phyloP scores from a whole-genome alignment of 2,797 vertebrate genomes.

The Eulemur coronatus region DNA sequence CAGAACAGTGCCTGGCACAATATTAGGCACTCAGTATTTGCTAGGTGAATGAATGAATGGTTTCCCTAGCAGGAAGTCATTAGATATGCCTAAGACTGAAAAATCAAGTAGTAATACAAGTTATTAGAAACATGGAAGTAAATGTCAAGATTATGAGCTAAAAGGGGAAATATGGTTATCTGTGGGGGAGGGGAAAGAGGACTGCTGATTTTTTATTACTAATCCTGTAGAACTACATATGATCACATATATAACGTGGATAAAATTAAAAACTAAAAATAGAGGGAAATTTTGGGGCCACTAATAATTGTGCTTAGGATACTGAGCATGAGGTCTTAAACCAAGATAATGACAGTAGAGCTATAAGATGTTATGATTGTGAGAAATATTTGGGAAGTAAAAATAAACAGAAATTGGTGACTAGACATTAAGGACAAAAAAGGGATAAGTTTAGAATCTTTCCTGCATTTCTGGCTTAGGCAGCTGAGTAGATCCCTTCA shows the following conservation, averaged over 20 bases:
- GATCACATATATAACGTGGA: background rate
- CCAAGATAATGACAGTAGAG: background rate
- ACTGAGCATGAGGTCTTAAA: background rate
- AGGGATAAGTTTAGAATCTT: background rate
- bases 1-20: background rate
- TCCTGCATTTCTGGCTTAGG: background rate
- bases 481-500: background rate
- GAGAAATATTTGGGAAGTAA: background rate
- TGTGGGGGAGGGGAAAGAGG: background rate
- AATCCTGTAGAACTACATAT: background rate
- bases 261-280: background rate
- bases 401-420: slow-evolving; percentile 12
- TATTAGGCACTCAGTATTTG: background rate
- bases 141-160: background rate
- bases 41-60: slow-evolving; percentile 2
- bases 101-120: background rate
- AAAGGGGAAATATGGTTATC: background rate
- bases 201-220: background rate
- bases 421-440: background rate
- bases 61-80: background rate
- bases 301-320: background rate
- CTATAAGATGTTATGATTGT: background rate
- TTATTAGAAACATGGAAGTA: background rate
- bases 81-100: background rate
- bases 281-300: background rate